These are phyloP conservation scores for Orycteropus afer DNA, from an alignment of 2,113 vertebrate species.

Conservation along the genomic window DNA sequence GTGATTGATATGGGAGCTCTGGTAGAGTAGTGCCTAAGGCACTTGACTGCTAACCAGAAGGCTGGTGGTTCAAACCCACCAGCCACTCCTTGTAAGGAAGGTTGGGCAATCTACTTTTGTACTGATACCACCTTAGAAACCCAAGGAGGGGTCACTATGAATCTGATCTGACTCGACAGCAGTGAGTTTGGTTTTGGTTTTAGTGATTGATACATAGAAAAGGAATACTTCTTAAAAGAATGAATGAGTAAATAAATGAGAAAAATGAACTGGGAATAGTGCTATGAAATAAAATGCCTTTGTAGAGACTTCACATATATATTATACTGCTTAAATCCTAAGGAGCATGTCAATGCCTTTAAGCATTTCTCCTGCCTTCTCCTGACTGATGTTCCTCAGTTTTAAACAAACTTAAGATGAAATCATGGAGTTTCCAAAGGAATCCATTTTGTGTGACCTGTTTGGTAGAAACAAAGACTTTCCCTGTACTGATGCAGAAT, in stretches of 20 bases:
- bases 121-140: too few species aligned
- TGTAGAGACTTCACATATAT: neutral
- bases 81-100: too few species aligned
- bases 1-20: too few species aligned
- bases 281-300: neutral
- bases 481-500: neutral
- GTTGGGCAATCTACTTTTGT: too few species aligned
- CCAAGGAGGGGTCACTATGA: too few species aligned
- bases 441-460: neutral
- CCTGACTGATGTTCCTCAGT: neutral
- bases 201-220: neutral
- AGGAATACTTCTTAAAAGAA: conserved; percentile 33
- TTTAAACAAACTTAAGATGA: neutral
- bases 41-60: too few species aligned
- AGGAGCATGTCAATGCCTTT: neutral
- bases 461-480: neutral
- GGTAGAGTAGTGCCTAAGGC: too few species aligned
- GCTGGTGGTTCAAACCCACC: too few species aligned
- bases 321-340: neutral
- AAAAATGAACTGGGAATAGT: neutral
- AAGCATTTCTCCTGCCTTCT: neutral
- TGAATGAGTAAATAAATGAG: neutral
- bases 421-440: neutral
- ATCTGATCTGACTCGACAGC: too few species aligned
- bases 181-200: too few species aligned